phyloP scores from a whole-genome alignment of 1,140 invertebrate species.

The Anastrepha ludens region DNA sequence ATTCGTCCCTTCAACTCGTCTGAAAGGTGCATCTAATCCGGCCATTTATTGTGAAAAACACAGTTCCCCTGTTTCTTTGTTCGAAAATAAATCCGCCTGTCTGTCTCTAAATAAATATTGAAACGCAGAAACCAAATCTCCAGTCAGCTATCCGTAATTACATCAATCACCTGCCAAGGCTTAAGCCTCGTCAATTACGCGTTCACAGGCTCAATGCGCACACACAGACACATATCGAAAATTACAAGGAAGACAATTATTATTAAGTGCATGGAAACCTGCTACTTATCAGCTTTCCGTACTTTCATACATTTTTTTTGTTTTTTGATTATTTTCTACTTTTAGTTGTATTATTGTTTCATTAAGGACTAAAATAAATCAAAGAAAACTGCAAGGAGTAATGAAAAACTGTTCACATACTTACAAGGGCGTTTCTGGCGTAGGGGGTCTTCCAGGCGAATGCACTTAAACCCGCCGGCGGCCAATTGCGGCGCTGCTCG shows the following conservation, averaged over 20 bases:
- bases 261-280: conserved; percentile 30
- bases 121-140: conserved; percentile 16
- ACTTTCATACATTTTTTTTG: conserved; percentile 1
- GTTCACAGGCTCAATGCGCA: background rate
- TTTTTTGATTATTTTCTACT: background rate
- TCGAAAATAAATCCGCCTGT: background rate
- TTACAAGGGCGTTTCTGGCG: background rate
- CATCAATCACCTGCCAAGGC: conserved; percentile 28
- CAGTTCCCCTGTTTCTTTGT: background rate
- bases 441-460: conserved; percentile 23
- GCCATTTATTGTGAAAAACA: background rate
- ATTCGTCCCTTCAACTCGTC: background rate
- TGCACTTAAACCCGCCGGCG: conserved; percentile 32
- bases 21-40: background rate
- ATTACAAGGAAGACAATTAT: conserved; percentile 23
- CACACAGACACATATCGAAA: background rate
- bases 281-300: background rate
- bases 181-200: conserved; percentile 14
- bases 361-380: conserved; percentile 46
- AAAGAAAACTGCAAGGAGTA: background rate
- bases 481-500: conserved; percentile 27
- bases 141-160: conserved; percentile 38
- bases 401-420: background rate
- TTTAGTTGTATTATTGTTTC: conserved; percentile 16
- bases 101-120: conserved; percentile 13